Evolutionary conservation across 2,113 vertebrate species (phyloP), one percentile per base, ranked within the genome.

Genomic region (Zootoca vivipara): DNA sequence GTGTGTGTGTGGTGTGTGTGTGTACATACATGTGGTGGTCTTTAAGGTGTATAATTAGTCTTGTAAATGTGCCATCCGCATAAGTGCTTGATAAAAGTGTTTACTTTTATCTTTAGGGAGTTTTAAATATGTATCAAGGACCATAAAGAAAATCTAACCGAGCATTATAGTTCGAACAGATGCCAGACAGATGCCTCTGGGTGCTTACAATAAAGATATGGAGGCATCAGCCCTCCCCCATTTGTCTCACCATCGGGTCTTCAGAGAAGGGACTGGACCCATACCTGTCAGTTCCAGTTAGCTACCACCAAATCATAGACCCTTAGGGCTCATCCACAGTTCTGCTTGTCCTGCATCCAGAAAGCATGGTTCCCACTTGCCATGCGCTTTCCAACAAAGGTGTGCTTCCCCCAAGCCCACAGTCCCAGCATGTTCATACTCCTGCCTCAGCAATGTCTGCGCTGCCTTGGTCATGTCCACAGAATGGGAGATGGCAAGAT

Each of bases 31-130:
- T 30, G 28, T 3, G 5, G 26, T 30, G 28, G 24, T 26, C 67
- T 30, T 7, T 9, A 24, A 22, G 24, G 67, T 13, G 28, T 7
- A 33, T 8, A n/a, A 33, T 10, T n/a, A 72, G 69, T 13, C 12
- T 1, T 4, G 15, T n/a, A 7, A 30, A n/a, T 83, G 42, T 89
- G 62, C 87, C 88, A 91, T 89, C 67, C 85, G 87, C 26, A 87
- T 2, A 15, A 89, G 67, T 74, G 87, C 87, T n/a, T 13, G 26
- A 16, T 89, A 16, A 92, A 86, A 5, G 91, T 94, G 0, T 65
- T 86, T 3, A 87, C n/a, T 69, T 42, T 9, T 89, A 18, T 88
- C 82, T 85, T 87, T 83, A n/a, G n/a, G n/a, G n/a, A n/a, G n/a
- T n/a, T n/a, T n/a, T 75, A 67, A 5, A 67, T 26, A 67, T 6